phyloP scores from a whole-genome alignment of 2,113 vertebrate species.

The Neotragus moschatus region DNA sequence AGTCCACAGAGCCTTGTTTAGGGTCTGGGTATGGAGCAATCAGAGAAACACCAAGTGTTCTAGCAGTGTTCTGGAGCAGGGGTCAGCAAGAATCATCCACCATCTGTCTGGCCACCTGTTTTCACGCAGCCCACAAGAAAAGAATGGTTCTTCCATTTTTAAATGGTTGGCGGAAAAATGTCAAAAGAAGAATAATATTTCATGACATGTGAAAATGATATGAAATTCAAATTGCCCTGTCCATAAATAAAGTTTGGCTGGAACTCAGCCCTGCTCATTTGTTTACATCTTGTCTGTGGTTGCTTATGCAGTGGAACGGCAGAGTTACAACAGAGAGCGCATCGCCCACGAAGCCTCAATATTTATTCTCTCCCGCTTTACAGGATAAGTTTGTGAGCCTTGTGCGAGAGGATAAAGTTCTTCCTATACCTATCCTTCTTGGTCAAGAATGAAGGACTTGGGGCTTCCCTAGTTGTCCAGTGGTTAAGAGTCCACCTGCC shows the following conservation, averaged over 20 bases:
- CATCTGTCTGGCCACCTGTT: background rate
- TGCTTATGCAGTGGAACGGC: rapidly evolving
- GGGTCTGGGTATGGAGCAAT: background rate
- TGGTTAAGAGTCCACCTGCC: background rate
- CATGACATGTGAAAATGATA: background rate
- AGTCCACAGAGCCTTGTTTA: background rate
- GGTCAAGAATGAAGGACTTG: background rate
- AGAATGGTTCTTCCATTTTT: background rate
- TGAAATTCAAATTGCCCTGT: background rate
- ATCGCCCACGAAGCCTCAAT: background rate
- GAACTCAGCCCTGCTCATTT: background rate
- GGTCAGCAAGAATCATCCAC: background rate
- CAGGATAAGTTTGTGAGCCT: background rate
- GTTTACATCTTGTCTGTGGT: background rate
- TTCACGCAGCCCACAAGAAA: background rate
- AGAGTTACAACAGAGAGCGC: background rate
- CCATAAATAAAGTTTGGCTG: background rate
- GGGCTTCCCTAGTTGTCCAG: background rate
- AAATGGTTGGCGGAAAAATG: background rate
- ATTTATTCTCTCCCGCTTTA: background rate
- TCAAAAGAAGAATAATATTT: background rate
- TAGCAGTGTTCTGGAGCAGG: background rate
- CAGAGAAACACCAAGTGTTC: background rate
- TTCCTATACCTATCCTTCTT: background rate
- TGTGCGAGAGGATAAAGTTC: background rate